A percentile compares a stretch with the other conserved stretches of the same genome.
Evolutionary conservation across 2,888 invertebrate species (phyloP).

Genomic region (Drosophila incognita): DNA sequence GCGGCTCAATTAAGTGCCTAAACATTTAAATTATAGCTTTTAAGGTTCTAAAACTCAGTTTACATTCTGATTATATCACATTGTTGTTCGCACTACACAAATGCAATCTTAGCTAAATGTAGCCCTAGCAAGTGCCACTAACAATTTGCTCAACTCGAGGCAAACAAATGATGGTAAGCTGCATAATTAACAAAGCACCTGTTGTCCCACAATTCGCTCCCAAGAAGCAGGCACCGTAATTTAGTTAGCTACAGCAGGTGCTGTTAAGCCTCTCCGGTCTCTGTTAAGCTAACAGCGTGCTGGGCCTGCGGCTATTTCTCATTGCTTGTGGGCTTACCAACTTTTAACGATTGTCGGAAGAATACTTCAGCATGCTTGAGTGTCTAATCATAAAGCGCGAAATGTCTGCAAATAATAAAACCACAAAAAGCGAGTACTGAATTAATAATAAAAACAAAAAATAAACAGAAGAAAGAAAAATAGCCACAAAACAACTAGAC

Average conservation of each 20-base stretch:
- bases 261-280: constrained; percentile 7
- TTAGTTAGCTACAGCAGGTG: constrained; percentile 28
- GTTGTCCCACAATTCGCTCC: constrained; percentile 8
- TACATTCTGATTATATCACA: constrained; percentile 1
- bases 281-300: constrained; percentile 41
- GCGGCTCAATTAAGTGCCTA: not conserved
- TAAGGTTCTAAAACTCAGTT: not conserved
- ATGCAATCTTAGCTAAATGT: constrained; percentile 3
- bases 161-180: constrained; percentile 48
- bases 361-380: constrained; percentile 72
- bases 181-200: constrained; percentile 56
- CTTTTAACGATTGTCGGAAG: constrained; percentile 71
- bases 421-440: constrained; percentile 36
- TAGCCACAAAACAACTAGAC: constrained; percentile 18
- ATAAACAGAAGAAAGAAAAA: constrained; percentile 9
- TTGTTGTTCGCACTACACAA: not conserved
- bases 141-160: constrained; percentile 22
- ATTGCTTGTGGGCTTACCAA: constrained; percentile 42
- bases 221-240: constrained; percentile 19
- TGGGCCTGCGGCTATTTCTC: constrained; percentile 23
- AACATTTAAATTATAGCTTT: not conserved
- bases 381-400: constrained; percentile 72
- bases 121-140: constrained; percentile 7
- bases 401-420: constrained; percentile 74
- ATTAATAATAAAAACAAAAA: constrained; percentile 30